Base-by-base conservation (phyloP, 2,113 vertebrate species). In the Chauna torquata region DNA sequence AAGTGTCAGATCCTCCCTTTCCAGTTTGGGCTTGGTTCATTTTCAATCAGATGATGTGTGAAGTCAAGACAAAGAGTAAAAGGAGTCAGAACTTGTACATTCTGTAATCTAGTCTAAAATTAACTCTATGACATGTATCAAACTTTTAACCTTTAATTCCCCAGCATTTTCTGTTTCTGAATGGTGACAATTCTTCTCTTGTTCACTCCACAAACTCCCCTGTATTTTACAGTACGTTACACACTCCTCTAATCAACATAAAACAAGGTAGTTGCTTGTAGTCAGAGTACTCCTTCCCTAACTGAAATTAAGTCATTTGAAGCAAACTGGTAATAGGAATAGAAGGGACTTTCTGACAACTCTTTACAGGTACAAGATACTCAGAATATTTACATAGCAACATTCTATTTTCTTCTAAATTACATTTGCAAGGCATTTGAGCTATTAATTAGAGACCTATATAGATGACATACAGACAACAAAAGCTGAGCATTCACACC, bases 391-490 rank as follows among this genome's bases (percentile, higher is more conserved):
- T 6, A 23, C 47, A 69, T 4, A 32, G 16, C 38, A 54, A 5
- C 3, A 16, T 25, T 11, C 8, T 7, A 2, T 50, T 66, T 69
- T n/a, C 9, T 69, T 54, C 78, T 58, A 24, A 62, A 16, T 11
- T 11, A 34, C 3, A 15, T 55, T 86, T 70, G 18, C 3, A 16
- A 57, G 11, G 3, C 8, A 22, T 20, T 72, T 65, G 8, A 44
- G 62, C 17, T 42, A 3, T 23, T 57, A 16, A 36, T 69, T 40
- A 75, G 15, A 71, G 15, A 69, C 40, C 17, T 18, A 18, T 0
- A 38, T 6, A 6, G 38, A 18, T 15, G 23, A 38, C 0, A 16
- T 0, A 44, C 6, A 6, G n/a, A 20, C 22, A 38, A 42, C 0
- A 1, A 19, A 36, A 76, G 65, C 2, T 0, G 5, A 74, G 9